Base-by-base conservation (phyloP, 2,888 invertebrate species). In the Nemoura dubitans region DNA sequence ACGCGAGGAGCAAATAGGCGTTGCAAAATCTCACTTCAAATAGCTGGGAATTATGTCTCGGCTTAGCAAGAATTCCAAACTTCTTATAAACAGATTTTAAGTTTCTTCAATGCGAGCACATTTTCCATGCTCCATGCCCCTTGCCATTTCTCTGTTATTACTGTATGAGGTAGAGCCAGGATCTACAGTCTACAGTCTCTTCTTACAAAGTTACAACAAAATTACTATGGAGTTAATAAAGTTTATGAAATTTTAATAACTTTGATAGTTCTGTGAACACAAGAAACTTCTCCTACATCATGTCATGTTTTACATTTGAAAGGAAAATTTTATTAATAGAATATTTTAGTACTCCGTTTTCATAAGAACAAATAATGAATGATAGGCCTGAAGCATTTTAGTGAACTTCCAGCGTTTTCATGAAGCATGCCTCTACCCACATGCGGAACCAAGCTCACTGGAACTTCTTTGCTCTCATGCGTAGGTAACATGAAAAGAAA, bases 281-380 rank as follows among this genome's bases (percentile, higher is more conserved):
- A 84, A 84, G 84, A 84, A 84, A 84, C 76, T 84, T 84, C 29
- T 16, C n/a, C 25, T 83, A 5, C 25, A 6, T 14, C 26, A 10
- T 76, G 76, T 26, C 59, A 59, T 59, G 84, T 84, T 84, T 84
- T 84, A 84, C 84, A 27, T 84, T 76, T 76, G 43, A 43, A 27
- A 25, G 29, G 59, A 84, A 84, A 84, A 59, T 84, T 84, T 84
- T 59, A 59, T 43, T 84, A 84, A 84, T 84, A 84, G 85, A 86
- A 86, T 86, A 85, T 83, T 86, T 86, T 30, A 86, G 78, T 28
- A 76, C 30, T 59, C 25, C 80, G 78, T 85, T 86, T 84, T 84
- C 77, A 36, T 85, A 83, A 25, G 28, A 81, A 27, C 81, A 81
- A 81, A 81, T 81, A 5, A 84, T 59, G 29, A 84, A 21, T 59